A percentile compares a stretch with the other conserved stretches of the same genome.
phyloP scores from a whole-genome alignment of 1,140 invertebrate genomes.

The Phenacoccus solenopsis region DNA sequence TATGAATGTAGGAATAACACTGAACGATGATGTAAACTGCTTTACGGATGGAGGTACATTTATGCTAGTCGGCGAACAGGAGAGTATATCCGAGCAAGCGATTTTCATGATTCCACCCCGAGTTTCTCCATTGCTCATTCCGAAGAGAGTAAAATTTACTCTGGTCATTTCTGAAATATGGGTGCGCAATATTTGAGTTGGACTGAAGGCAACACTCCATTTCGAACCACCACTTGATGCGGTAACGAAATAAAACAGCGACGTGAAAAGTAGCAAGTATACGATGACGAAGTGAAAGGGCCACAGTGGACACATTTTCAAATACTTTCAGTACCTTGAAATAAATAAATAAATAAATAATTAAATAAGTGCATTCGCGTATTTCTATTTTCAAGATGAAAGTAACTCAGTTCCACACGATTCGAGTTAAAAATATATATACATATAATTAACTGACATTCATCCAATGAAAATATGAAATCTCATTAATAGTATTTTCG shows the following conservation, averaged over 20 bases:
- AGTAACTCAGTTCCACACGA: no score
- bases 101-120: not conserved
- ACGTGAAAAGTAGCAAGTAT: not conserved
- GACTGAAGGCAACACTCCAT: not conserved
- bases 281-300: not conserved
- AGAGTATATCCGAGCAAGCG: not conserved
- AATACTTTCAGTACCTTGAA: no score
- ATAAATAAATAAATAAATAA: no score
- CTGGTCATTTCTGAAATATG: not conserved
- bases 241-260: not conserved
- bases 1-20: not conserved
- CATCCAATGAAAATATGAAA: no score
- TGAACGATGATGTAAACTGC: not conserved
- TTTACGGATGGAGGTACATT: not conserved
- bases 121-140: no score
- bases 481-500: no score
- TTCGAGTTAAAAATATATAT: no score
- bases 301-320: slow-evolving; percentile 6
- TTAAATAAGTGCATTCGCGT: no score
- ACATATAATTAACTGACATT: no score
- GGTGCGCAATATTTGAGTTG: not conserved
- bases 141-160: not conserved
- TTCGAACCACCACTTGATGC: not conserved
- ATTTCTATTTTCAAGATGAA: no score
- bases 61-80: not conserved